Evolutionary conservation across 2,113 vertebrate genomes (phyloP), one percentile per base, ranked within the genome.

Genomic region (Sylvia atricapilla): DNA sequence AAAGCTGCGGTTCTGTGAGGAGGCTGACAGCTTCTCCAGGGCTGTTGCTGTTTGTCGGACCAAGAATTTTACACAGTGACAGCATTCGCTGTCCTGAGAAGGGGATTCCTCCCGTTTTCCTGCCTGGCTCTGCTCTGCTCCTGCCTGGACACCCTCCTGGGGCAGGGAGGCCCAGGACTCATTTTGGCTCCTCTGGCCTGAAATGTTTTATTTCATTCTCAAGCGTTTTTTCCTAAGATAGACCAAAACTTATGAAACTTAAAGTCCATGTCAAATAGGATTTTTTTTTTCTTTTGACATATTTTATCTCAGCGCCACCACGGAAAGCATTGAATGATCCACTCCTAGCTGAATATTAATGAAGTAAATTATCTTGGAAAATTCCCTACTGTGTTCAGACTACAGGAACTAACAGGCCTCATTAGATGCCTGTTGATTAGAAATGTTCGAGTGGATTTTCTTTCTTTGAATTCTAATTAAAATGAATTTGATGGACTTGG

Each of bases 361-460:
- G 94, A 96, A 96, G 68, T 66, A 97, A 97, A 98, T 97, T 96
- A 97, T 96, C 91, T 94, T 91, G 62, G 78, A 64, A 97, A 95
- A 96, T 95, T 95, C 94, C 96, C 96, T 79, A 77, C 97, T 95
- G 96, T 94, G 96, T 92, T 95, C 96, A 93, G 96, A 84, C 95
- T 95, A 22, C 94, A 95, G 97, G 96, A 97, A 80, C 92, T 95
- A 96, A 92, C 94, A 95, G 33, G 96, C 91, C 82, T 98, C 97
- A 96, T 98, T 97, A 97, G 97, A 90, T 94, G 96, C 96, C 96
- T 91, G 90, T 96, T 97, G 98, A 97, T 98, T 96, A 96, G 94
- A 94, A 97, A 87, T n/a, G 80, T 96, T 98, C 86, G 93, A 97
- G 96, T 95, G 94, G 63, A 55, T 97, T 98, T 96, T 96, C 94